Evolutionary conservation across 2,888 invertebrate genomes (phyloP), one percentile per base, ranked within the genome.

Genomic region (Temnothorax rugatulus): DNA sequence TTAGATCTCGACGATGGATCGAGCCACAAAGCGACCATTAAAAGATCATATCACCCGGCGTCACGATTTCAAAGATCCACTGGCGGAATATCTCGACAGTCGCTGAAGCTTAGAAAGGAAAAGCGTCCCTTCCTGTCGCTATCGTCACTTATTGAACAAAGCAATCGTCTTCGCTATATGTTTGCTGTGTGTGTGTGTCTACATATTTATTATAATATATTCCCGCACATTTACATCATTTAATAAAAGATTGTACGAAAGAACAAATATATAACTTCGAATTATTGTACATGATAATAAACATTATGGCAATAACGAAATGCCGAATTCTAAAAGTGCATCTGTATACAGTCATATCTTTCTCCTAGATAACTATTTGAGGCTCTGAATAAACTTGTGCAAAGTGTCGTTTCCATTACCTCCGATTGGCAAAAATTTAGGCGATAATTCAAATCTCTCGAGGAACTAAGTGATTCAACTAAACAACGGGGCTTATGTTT

Each of bases 1-100:
- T 94, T 93, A 93, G 93, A 94, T 94, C 93, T 93, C 90, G 84
- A 92, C 93, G 92, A 94, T 93, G 94, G 93, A 94, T 94, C 92
- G 93, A 88, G 91, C 94, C 94, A 94, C 94, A 95, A 95, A 95
- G 94, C 94, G 90, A 90, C 94, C 94, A 94, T 95, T 95, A 94
- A 95, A 94, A 94, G 95, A 95, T 95, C 94, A 94, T 95, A 94
- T 95, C 95, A 92, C 91, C 91, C 91, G 89, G 84, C 86, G 84
- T 91, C 90, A 84, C 89, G 87, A 90, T 91, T 91, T 91, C 89
- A 91, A 88, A 92, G 89, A 91, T 88, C 90, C 87, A 84, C 84
- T 75, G 54, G 50, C 66, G 88, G 84, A 89, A 90, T 86, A 90
- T 90, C 88, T 85, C 84, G 64, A 61, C 71, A 66, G 50, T 54